Evolutionary conservation across 2,113 vertebrate species (phyloP), one percentile per base, ranked within the genome.

Genomic region (Gobio gobio): DNA sequence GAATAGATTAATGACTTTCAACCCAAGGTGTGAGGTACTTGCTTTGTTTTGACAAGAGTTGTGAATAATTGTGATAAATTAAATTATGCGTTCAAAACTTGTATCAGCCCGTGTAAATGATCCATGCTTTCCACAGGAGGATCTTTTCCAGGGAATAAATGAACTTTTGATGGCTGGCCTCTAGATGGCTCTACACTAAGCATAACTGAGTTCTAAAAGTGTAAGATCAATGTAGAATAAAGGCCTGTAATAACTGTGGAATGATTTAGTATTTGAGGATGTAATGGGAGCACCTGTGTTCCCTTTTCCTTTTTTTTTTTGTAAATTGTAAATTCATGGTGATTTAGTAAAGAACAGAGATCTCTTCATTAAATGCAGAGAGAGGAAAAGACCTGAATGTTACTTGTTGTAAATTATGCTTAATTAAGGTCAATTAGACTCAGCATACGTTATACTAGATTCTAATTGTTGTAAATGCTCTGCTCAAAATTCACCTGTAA

Each of bases 111-210:
- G 47, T 81, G 61, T 66, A 81, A 70, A 83, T 83, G 81, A 83
- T 83, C 66, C 66, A 72, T 83, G 81, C 81, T 79, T 61, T 82
- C 26, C 26, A 64, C 40, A 24, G 54, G 26, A 75, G 26, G 8
- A 56, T 63, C 54, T 45, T 61, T 29, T 47, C 36, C 64, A 86
- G 36, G 26, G 22, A 78, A 79, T 26, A 43, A 36, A 40, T 72
- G 14, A 10, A 79, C 22, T 81, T 85, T 83, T 68, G 20, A 56
- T 68, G 58, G 51, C 26, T 82, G 43, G 68, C 85, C 89, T 90
- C 83, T 86, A 90, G 89, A 79, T 83, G 89, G 87, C 87, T 64
- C 87, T 88, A 40, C 80, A 86, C 75, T 56, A 83, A 87, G 68
- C 75, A 40, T 10, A 87, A 83, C 68, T 12, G 43, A 22, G 59